Base-by-base conservation (phyloP, 1,140 invertebrate species). In the Capitella teleta region DNA sequence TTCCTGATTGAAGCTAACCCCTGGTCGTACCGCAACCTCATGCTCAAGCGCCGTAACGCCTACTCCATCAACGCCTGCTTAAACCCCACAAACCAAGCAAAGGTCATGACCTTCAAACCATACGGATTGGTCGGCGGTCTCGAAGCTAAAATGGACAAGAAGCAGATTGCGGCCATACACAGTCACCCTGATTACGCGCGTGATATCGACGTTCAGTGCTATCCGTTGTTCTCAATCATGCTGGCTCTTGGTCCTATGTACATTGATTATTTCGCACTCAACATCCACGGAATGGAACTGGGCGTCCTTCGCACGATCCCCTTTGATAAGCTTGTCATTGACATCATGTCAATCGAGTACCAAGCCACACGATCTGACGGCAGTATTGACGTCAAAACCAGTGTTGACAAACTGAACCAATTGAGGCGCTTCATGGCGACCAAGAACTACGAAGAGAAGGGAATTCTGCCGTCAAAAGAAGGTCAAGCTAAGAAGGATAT, bases 1-100 rank as follows among this genome's bases (percentile, higher is more conserved):
- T 72, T 87, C 5, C 73, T 86, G 41, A 78, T 85, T 8, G 78
- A 86, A 47, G 82, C 84, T 0, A 82, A 86, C 62, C 80, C 85
- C 2, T 44, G 67, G 2, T 76, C 76, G 49, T 76, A 75, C 58
- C 54, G 55, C 3, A 57, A 70, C 28, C 60, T 77, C 60, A 18
- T 72, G 1, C 49, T 50, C 5, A 76, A 75, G 28, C 30, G 37
- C 26, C 28, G 51, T 36, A 49, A 49, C 2, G 26, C 46, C 10
- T 52, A 52, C 40, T 52, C 51, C 21, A 49, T 52, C 21, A 47
- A 49, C 28, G 38, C 19, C 37, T 52, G 44, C 32, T 18, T 47
- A 14, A 36, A n/a, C 30, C 6, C 18, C 10, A 41, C 38, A 6
- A 34, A 41, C 6, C 10, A 21, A 12, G 45, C 54, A 12, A 34